Conservation (phyloP, 2,888 invertebrate species). For the Eugnorisma glareosa region DNA sequence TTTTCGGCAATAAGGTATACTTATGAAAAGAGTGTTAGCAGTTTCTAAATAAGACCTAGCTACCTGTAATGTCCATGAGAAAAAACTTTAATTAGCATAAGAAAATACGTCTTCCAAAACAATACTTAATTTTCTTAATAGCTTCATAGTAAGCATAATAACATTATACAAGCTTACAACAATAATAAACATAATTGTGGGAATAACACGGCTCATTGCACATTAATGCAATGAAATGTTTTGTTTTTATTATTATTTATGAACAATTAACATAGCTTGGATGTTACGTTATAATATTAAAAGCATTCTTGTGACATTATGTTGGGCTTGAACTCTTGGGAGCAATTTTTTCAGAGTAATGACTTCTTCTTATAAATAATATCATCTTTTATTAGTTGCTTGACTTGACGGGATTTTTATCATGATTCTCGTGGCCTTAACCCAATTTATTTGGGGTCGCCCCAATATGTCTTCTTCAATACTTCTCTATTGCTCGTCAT, state of each 20-base stretch:
- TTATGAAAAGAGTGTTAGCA: no score
- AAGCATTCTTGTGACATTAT: conserved; percentile 54
- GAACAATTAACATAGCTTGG: conserved; percentile 52
- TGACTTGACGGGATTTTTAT: no score
- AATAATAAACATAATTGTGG: conserved; percentile 60
- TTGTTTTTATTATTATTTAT: conserved; percentile 61
- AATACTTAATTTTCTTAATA: conserved; percentile 49
- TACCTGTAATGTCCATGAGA: no score
- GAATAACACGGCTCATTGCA: conserved; percentile 66
- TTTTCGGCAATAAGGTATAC: no score
- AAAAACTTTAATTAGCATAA: no score
- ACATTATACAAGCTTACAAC: conserved; percentile 49
- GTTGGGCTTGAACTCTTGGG: conserved; percentile 31
- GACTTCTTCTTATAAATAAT: conserved; percentile 27
- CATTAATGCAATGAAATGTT: conserved; percentile 58
- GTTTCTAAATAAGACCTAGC: no score
- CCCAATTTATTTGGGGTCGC: no score
- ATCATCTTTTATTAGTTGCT: not conserved
- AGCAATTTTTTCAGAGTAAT: conserved; percentile 25
- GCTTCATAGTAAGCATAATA: conserved; percentile 43
- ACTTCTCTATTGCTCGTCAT: no score
- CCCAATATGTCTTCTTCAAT: no score
- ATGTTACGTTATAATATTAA: conserved; percentile 43
- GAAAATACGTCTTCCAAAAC: not conserved
- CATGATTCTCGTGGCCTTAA: no score